Evolutionary conservation across 64 coral and sea anemone species (phyloP).

Genomic region (Stylophora pistillata): DNA sequence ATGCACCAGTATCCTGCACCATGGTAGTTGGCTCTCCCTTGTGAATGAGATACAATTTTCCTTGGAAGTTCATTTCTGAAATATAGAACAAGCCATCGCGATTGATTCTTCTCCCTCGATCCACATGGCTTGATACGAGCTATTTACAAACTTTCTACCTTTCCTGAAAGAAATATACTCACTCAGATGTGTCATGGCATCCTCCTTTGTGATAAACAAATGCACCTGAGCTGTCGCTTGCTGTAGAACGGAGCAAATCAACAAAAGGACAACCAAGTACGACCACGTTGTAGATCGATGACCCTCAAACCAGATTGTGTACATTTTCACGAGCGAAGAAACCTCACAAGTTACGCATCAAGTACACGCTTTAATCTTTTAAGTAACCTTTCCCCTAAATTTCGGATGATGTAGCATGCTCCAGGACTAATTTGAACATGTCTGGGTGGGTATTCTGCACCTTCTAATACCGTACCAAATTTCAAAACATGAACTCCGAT

Average conservation of each 20-base stretch:
- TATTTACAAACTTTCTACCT: background rate
- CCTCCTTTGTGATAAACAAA: constrained; percentile 28
- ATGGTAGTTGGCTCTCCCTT: constrained; percentile 8
- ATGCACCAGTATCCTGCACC: constrained; percentile 16
- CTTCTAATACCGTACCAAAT: constrained; percentile 12
- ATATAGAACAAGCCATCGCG: constrained; percentile 33
- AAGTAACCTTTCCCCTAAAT: constrained; percentile 14
- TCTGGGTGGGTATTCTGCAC: constrained; percentile 3
- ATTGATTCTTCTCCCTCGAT: constrained; percentile 2
- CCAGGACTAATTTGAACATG: constrained; percentile 19
- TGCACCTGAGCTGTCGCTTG: constrained; percentile 5
- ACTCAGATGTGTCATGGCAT: constrained; percentile 30
- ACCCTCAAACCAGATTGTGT: background rate
- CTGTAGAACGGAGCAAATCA: constrained; percentile 25
- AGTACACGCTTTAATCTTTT: background rate
- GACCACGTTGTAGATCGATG: constrained; percentile 32
- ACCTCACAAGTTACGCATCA: background rate
- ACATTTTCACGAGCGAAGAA: constrained; percentile 11
- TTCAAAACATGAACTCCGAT: constrained; percentile 26
- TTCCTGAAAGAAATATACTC: constrained; percentile 15
- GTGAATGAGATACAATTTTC: constrained; percentile 27
- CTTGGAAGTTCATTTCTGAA: constrained; percentile 45
- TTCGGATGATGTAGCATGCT: constrained; percentile 24
- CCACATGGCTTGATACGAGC: constrained; percentile 38
- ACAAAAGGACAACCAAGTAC: constrained; percentile 26